phyloP scores from a whole-genome alignment of 2,113 vertebrate genomes.

The Centropristis striata region DNA sequence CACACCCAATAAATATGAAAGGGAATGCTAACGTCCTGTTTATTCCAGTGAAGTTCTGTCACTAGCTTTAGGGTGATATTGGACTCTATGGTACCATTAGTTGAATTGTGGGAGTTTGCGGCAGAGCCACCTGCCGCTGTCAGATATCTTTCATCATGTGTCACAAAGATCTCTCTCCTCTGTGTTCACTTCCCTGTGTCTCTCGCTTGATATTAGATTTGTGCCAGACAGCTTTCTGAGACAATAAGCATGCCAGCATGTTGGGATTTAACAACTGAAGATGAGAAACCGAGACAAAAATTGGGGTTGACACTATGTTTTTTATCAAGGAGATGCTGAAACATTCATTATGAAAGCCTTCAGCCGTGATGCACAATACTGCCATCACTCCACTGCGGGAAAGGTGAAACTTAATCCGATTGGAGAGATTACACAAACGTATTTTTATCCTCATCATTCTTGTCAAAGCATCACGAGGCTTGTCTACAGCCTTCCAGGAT shows the following conservation, averaged over 20 bases:
- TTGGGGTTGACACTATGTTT: constrained; percentile 42
- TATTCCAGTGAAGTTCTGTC: not conserved
- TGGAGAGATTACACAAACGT: constrained; percentile 72
- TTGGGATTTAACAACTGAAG: constrained; percentile 52
- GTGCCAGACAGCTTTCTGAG: constrained; percentile 50
- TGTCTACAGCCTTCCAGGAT: constrained; percentile 37
- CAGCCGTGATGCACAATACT: constrained; percentile 38
- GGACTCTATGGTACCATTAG: constrained; percentile 33
- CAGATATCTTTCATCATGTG: constrained; percentile 51
- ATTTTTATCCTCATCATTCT: constrained; percentile 70
- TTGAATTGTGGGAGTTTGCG: constrained; percentile 15
- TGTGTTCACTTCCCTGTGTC: constrained; percentile 31
- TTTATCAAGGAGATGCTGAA: constrained; percentile 47
- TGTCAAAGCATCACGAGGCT: constrained; percentile 53
- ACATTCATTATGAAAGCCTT: constrained; percentile 65
- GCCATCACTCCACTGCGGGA: constrained; percentile 39
- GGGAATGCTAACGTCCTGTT: constrained; percentile 12
- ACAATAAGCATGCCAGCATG: constrained; percentile 43
- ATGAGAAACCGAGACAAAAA: constrained; percentile 59
- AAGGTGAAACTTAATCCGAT: constrained; percentile 74
- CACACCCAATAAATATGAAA: constrained; percentile 17
- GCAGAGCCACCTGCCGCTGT: constrained; percentile 53
- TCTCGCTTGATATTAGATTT: constrained; percentile 49
- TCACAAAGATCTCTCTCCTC: constrained; percentile 32
- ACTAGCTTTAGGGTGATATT: not conserved